Evolutionary conservation across 2,888 invertebrate genomes (phyloP).

Genomic region (Margaritifera margaritifera): DNA sequence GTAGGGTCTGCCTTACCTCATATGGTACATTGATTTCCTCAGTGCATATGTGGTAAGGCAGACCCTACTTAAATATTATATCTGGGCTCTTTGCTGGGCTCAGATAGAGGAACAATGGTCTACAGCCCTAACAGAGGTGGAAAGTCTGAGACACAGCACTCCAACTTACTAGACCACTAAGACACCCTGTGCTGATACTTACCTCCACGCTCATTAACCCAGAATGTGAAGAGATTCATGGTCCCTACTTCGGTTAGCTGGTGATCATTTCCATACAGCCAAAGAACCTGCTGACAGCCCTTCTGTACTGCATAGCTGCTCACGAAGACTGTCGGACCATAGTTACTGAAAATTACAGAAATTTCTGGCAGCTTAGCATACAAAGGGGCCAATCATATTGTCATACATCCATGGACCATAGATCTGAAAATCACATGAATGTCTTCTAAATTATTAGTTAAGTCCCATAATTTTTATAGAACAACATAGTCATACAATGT

Average conservation of each 20-base stretch:
- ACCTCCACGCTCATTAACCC: conserved; percentile 93
- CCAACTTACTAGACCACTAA: neutral
- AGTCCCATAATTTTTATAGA: too few species aligned
- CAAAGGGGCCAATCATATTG: neutral
- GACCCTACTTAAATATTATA: too few species aligned
- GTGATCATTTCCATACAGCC: conserved; percentile 95
- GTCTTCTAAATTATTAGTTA: too few species aligned
- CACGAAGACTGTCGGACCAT: conserved; percentile 76
- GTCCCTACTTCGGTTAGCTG: conserved; percentile 97
- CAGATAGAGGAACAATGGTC: too few species aligned
- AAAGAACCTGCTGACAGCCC: conserved; percentile 94
- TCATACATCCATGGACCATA: neutral
- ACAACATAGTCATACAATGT: too few species aligned
- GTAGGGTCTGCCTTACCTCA: too few species aligned
- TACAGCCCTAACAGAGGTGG: too few species aligned
- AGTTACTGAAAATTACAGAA: conserved; percentile 72
- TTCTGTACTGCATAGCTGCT: conserved; percentile 81
- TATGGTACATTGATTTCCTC: too few species aligned
- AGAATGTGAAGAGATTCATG: conserved; percentile 96
- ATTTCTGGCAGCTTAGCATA: neutral
- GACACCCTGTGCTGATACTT: conserved; percentile 50
- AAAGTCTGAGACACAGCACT: too few species aligned
- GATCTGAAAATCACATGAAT: neutral
- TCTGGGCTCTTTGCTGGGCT: too few species aligned
- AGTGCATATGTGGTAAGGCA: too few species aligned